Percentiles rank a stretch among this genome's conserved stretches.
Evolutionary conservation across 2,888 invertebrate genomes (phyloP).

Genomic region (Conistra vaccinii): DNA sequence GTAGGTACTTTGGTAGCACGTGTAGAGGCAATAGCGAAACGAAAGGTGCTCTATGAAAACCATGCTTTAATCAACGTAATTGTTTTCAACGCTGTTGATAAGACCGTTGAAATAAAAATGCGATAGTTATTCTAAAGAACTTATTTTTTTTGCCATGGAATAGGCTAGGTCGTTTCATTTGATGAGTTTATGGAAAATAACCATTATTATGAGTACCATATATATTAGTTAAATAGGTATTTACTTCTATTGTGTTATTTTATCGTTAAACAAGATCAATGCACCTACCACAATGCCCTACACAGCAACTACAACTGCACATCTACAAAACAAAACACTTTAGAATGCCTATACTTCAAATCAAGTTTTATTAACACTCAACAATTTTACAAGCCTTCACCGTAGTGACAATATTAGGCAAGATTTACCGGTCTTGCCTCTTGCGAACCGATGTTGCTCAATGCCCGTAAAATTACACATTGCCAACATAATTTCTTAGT

Average conservation of each 20-base stretch:
- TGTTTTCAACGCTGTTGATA: slow-evolving; percentile 43
- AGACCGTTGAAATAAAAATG: slow-evolving; percentile 4
- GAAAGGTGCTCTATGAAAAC: slow-evolving; percentile 23
- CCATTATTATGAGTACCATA: not conserved
- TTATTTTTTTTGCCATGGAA: not conserved
- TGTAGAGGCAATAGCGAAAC: slow-evolving; percentile 18
- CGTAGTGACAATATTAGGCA: slow-evolving; percentile 56
- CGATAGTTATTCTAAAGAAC: not conserved
- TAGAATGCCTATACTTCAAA: slow-evolving; percentile 10
- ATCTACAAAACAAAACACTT: not conserved
- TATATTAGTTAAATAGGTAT: not conserved
- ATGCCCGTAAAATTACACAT: slow-evolving; percentile 60
- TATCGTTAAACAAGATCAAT: not conserved
- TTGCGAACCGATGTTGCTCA: slow-evolving; percentile 46
- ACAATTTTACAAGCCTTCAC: slow-evolving; percentile 47
- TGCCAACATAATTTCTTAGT: slow-evolving; percentile 46
- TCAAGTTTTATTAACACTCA: slow-evolving; percentile 25
- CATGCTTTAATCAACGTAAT: slow-evolving; percentile 28
- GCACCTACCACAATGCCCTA: not conserved
- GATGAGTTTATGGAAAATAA: not conserved
- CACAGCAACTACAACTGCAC: not conserved
- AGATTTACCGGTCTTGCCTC: slow-evolving; percentile 47
- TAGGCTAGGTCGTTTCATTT: not conserved
- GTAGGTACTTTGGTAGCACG: slow-evolving; percentile 25
- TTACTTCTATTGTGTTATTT: not conserved